Conservation (phyloP, 2,888 invertebrate genomes). For the Lypha dubia region DNA sequence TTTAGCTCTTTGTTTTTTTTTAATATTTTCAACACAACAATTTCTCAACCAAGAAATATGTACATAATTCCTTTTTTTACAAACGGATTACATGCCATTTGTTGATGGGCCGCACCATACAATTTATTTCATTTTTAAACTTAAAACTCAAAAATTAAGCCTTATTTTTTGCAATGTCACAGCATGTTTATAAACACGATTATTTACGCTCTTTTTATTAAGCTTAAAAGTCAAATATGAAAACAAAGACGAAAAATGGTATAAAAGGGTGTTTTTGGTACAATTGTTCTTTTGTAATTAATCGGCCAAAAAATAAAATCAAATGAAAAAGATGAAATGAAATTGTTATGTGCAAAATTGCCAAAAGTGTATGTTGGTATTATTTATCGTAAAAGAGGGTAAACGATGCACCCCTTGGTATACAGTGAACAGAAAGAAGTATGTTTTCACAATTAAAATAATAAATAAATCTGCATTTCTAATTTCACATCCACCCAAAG, state of each 20-base stretch:
- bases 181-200: constrained; percentile 35
- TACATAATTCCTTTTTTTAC: background rate
- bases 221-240: constrained; percentile 57
- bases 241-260: background rate
- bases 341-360: constrained; percentile 14
- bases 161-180: constrained; percentile 4
- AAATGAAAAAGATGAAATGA: background rate
- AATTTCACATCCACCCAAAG: background rate
- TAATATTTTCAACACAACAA: background rate
- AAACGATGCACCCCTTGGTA: constrained; percentile 31
- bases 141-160: constrained; percentile 8
- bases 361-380: constrained; percentile 30
- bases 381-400: background rate
- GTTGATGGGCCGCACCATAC: constrained; percentile 8
- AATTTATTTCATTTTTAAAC: constrained; percentile 14
- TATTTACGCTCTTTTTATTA: constrained; percentile 67
- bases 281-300: constrained; percentile 58
- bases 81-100: constrained; percentile 33
- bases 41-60: constrained; percentile 5
- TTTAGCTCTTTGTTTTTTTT: background rate
- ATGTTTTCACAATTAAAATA: too few species aligned
- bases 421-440: constrained; percentile 18
- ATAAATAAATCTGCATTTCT: too few species aligned
- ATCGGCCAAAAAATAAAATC: constrained; percentile 16
- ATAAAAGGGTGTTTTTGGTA: constrained; percentile 13